Base-by-base conservation (phyloP, 2,797 vertebrate species). In the Sebastes oblongus region DNA sequence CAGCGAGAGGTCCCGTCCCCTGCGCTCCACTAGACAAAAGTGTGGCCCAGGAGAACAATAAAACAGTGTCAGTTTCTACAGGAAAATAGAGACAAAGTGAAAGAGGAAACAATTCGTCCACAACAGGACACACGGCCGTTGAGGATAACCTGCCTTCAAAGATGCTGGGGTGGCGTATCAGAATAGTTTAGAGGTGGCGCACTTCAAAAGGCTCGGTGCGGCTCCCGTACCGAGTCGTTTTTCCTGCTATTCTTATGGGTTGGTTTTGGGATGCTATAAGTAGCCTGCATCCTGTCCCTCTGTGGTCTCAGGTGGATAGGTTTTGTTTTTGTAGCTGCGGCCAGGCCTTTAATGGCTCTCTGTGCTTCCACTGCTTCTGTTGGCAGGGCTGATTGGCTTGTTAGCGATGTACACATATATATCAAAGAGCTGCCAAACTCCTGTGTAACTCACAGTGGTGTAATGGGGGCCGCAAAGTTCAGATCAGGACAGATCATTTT, bases 211-310 rank as follows among this genome's bases (percentile, higher is more conserved):
- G 89, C 86, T 91, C 75, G 67, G 72, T 46, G 87, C 89, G 86
- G 93, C 94, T 91, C 89, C 94, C 91, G 94, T 95, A 95, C 94
- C 84, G 91, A 94, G 93, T 92, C 91, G 67, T 92, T 94, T 96
- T 99, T 99, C 98, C 98, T 99, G 97, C 97, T 96, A 99, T 99
- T 99, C 98, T 98, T 99, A 96, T 97, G 92, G 90, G 90, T 93
- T 94, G 94, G 95, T 95, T 96, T 96, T 95, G 92, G 94, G 93
- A 94, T 96, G 95, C 98, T 99, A 98, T 97, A 98, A 98, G 98
- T 98, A 98, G 97, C 97, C 96, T 94, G 95, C 96, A 97, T 99
- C 98, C 98, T 98, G 98, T 97, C 94, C 93, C 96, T 90, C 96
- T 96, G 96, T 96, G 95, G 96, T 97, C 97, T 99, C 97, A 97